These are phyloP conservation scores for Notocelia uddmanniana DNA, from an alignment of 2,888 invertebrate species.

Conservation along the genomic window DNA sequence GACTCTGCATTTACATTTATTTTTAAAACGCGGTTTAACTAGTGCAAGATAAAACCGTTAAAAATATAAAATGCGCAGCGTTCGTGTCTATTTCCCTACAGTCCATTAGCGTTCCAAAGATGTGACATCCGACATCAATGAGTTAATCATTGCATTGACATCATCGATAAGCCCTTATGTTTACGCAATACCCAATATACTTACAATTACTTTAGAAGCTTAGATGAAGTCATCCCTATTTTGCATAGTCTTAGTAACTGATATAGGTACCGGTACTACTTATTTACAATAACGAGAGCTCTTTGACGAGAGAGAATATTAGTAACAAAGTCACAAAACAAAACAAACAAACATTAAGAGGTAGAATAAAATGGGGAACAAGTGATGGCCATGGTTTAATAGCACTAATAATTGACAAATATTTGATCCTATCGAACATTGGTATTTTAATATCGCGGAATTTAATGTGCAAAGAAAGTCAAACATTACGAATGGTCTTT, in stretches of 20 bases:
- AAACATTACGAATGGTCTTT: no score
- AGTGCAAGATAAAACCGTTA: neutral
- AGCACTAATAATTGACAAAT: no score
- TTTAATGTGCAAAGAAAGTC: no score
- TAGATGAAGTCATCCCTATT: conserved; percentile 58
- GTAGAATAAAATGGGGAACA: neutral
- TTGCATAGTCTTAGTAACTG: conserved; percentile 46
- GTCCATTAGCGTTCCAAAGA: conserved; percentile 46
- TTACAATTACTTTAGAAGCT: conserved; percentile 55
- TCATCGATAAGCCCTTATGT: conserved; percentile 55
- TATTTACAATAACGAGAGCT: conserved; percentile 3
- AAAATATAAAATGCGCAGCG: neutral
- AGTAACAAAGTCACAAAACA: neutral
- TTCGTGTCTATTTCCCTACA: neutral
- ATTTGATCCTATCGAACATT: no score
- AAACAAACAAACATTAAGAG: no score
- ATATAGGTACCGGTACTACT: neutral
- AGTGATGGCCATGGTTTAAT: no score
- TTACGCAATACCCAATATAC: conserved; percentile 62
- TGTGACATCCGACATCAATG: conserved; percentile 67
- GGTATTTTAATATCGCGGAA: no score
- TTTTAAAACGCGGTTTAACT: no score
- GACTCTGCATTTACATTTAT: no score
- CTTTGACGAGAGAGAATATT: neutral
- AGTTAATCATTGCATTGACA: conserved; percentile 63